These are phyloP conservation scores for Taeniopygia guttata DNA, from an alignment of 2,797 vertebrate species.

Conservation along the genomic window DNA sequence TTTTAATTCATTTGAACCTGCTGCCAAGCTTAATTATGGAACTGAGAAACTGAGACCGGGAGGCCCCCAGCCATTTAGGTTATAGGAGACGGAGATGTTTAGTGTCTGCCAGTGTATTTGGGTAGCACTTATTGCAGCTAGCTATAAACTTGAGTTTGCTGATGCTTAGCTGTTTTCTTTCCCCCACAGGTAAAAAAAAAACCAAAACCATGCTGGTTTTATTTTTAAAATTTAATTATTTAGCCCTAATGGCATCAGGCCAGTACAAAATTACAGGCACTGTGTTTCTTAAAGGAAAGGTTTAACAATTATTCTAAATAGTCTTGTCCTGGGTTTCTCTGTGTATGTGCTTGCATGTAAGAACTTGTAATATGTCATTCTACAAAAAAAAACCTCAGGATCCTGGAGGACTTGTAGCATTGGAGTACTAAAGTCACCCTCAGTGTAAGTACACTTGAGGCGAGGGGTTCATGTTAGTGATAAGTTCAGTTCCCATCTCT, in stretches of 20 bases:
- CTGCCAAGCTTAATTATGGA: conserved; percentile 73
- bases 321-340: neutral
- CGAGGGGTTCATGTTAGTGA: neutral
- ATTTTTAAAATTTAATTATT: conserved; percentile 41
- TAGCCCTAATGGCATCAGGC: conserved; percentile 34
- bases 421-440: neutral
- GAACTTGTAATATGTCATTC: neutral
- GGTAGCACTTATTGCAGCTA: conserved; percentile 20
- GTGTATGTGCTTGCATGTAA: neutral
- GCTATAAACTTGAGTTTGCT: conserved; percentile 39
- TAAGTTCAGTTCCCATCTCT: neutral
- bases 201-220: neutral
- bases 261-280: conserved; percentile 31
- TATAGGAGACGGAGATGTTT: conserved; percentile 12
- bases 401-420: neutral
- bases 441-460: neutral
- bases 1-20: conserved; percentile 75
- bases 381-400: neutral
- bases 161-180: conserved; percentile 30
- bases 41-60: conserved; percentile 48
- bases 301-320: neutral
- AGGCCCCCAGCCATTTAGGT: conserved; percentile 53
- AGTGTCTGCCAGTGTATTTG: conserved; percentile 31
- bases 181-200: neutral
- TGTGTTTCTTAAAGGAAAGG: conserved; percentile 27